phyloP scores from a whole-genome alignment of 1,140 invertebrate species.

The Achatina immaculata region DNA sequence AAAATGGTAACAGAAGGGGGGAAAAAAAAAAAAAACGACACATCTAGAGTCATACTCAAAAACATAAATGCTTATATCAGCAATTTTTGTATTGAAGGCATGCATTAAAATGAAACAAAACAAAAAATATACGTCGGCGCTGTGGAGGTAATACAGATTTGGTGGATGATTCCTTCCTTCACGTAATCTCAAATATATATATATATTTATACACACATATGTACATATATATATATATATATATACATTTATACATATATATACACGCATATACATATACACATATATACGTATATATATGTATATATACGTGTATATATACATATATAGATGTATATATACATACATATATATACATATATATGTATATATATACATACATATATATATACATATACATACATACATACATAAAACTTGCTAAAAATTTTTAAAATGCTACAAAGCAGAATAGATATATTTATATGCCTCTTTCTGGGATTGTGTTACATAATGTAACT shows the following conservation, averaged over 20 bases:
- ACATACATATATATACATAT: slow-evolving; percentile 15
- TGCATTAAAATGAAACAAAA: slow-evolving; percentile 11
- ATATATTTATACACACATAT: too few relatives aligned
- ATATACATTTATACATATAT: too few relatives aligned
- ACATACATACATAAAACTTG: not conserved
- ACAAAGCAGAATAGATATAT: slow-evolving; percentile 19
- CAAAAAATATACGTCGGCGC: too few relatives aligned
- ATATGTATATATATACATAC: slow-evolving; percentile 18
- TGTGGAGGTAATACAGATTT: too few relatives aligned
- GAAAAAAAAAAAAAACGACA: not conserved
- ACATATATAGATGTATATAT: not conserved
- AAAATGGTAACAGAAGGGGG: too few relatives aligned
- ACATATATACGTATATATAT: not conserved
- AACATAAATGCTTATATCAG: slow-evolving; percentile 7
- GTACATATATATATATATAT: slow-evolving; percentile 17
- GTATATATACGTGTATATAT: slow-evolving; percentile 9
- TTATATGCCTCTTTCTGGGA: too few relatives aligned
- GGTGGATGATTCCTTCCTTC: not conserved
- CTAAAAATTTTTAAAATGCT: not conserved
- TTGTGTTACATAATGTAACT: too few relatives aligned
- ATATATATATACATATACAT: slow-evolving; percentile 14
- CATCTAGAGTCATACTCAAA: slow-evolving; percentile 23
- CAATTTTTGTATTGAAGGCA: slow-evolving; percentile 27
- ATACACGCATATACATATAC: slow-evolving; percentile 1
- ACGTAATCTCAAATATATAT: not conserved